These are phyloP conservation scores for Ailuropoda melanoleuca DNA, from an alignment of 2,113 vertebrate species.

Conservation along the genomic window DNA sequence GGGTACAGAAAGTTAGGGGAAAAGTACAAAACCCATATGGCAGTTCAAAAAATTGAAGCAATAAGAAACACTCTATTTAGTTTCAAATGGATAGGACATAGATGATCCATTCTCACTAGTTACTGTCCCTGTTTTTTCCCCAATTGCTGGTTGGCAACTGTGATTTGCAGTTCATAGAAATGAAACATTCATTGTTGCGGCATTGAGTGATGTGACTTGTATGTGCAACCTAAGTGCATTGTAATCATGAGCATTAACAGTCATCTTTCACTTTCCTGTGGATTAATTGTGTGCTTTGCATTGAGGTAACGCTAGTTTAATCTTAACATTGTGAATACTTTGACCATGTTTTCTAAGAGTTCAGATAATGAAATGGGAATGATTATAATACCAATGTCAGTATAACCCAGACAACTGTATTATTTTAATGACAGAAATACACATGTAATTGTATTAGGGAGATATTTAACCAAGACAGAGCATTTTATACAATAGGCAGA, in stretches of 20 bases:
- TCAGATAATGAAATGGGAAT: slow-evolving; percentile 11
- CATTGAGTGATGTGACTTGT: neutral
- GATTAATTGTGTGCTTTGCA: neutral
- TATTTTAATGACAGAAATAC: neutral
- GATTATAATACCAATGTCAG: neutral
- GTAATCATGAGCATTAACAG: neutral
- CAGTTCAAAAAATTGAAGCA: neutral
- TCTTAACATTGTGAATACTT: neutral
- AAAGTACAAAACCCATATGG: neutral
- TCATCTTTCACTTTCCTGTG: neutral
- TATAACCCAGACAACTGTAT: neutral
- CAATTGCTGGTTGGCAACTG: neutral
- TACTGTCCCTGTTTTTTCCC: neutral
- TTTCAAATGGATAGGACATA: neutral
- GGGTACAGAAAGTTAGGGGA: neutral
- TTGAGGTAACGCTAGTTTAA: neutral
- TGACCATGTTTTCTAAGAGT: neutral
- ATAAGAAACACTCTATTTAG: neutral
- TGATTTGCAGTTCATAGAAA: neutral
- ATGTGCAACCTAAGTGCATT: neutral
- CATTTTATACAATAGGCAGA: neutral
- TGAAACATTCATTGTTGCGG: neutral
- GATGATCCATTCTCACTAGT: neutral
- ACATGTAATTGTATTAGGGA: neutral
- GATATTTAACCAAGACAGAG: neutral